Evolutionary conservation across 2,113 vertebrate species (phyloP).

Genomic region (Spermophilus dauricus): DNA sequence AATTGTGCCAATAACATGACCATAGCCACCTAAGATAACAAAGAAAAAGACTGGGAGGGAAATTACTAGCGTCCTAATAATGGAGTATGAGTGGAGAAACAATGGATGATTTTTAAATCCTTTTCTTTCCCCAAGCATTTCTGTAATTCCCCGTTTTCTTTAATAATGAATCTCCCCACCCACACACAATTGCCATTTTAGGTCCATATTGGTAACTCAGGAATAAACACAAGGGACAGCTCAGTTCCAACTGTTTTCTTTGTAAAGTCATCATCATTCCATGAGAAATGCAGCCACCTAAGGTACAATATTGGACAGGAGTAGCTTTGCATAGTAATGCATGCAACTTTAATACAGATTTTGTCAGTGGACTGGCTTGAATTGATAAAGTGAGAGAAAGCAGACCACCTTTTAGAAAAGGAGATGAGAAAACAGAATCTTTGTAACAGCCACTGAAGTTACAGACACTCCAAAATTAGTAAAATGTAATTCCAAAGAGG

Average conservation of each 20-base stretch:
- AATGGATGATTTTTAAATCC: conserved; percentile 49
- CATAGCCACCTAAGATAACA: background rate
- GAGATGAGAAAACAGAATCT: background rate
- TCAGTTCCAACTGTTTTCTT: conserved; percentile 46
- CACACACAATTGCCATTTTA: conserved; percentile 19
- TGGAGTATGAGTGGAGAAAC: conserved; percentile 3
- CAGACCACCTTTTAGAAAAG: background rate
- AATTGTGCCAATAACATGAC: background rate
- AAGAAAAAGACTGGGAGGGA: conserved; percentile 46
- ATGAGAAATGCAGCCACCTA: background rate
- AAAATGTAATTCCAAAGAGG: conserved; percentile 51
- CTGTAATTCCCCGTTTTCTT: conserved; percentile 65
- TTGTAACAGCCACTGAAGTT: conserved; percentile 3
- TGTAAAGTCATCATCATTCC: conserved; percentile 4
- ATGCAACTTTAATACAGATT: background rate
- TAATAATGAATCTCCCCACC: conserved; percentile 42
- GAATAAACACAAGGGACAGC: conserved; percentile 4
- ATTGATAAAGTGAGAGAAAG: background rate
- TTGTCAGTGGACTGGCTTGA: background rate
- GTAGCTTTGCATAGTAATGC: background rate
- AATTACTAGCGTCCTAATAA: conserved; percentile 27
- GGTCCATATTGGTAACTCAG: background rate
- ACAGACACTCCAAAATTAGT: conserved; percentile 17
- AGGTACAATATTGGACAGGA: background rate
- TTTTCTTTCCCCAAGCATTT: background rate